Base-by-base conservation (phyloP, 2,113 vertebrate genomes). In the Cyanistes caeruleus region DNA sequence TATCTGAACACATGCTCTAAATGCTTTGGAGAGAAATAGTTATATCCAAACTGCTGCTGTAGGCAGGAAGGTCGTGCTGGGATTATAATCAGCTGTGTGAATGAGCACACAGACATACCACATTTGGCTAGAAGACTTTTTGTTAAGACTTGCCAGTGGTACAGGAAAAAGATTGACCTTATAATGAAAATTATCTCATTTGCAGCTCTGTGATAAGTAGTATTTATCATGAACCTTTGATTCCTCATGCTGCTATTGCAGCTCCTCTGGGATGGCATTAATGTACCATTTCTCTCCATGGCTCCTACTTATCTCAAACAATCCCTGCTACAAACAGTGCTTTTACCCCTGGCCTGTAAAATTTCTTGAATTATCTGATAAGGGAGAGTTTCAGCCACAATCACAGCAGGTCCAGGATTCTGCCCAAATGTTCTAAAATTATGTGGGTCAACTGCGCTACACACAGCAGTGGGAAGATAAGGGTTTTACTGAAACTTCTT, bases 121-220 rank as follows among this genome's bases (percentile, higher is more conserved):
- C 44, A 78, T 81, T 82, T 56, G 77, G 60, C 31, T 67, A 74
- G 12, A 89, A 72, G 8, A n/a, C 16, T 24, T 92, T 84, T 82
- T 75, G 52, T 84, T 87, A 87, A 84, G 60, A 81, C 30, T 85
- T 74, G 35, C 46, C 76, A 77, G 56, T 43, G 46, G 52, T 35
- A 84, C 52, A 89, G 76, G 68, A 74, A 77, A 89, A 87, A 65
- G 43, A 56, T 6, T 70, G 62, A 28, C 41, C 70, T 73, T 72
- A 62, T 58, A 91, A 91, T 82, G 77, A 93, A 91, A 95, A 73
- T 39, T 43, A 85, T 79, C 41, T 95, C 53, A 73, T 79, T 82
- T 92, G 58, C 46, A 84, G 77, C 49, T 84, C 73, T 72, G 60
- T 68, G 58, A 22, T 58, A 96, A 86, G 39, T 31, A 74, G 24